phyloP scores from a whole-genome alignment of 2,113 vertebrate species.

The Paratilapia polleni region DNA sequence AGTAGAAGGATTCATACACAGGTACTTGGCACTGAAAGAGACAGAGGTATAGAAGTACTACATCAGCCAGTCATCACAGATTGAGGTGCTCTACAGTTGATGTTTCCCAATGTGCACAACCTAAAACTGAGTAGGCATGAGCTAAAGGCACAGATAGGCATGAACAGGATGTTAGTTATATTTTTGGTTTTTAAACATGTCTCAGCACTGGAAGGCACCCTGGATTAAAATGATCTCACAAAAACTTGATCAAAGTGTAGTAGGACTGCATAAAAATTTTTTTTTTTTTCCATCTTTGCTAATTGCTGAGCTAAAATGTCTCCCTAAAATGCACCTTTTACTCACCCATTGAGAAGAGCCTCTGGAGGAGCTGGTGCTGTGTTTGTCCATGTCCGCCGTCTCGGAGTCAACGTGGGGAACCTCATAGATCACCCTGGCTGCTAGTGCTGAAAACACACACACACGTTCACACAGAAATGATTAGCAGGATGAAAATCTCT shows the following conservation, averaged over 20 bases:
- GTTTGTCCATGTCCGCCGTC: constrained; percentile 48
- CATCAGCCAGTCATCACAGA: background rate
- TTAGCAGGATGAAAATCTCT: rapidly evolving
- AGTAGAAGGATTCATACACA: constrained; percentile 71
- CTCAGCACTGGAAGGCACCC: background rate
- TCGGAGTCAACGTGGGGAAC: constrained; percentile 62
- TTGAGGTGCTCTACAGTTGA: background rate
- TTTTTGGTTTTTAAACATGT: background rate
- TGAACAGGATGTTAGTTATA: background rate
- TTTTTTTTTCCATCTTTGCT: too few relatives aligned
- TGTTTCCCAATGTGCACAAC: background rate
- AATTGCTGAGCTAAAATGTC: background rate
- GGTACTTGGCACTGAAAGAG: constrained; percentile 64
- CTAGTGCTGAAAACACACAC: constrained; percentile 24
- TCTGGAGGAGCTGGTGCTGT: constrained; percentile 61
- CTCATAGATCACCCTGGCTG: constrained; percentile 68
- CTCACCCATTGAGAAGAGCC: constrained; percentile 73
- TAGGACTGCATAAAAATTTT: rapidly evolving
- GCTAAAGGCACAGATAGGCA: background rate
- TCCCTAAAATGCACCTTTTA: rapidly evolving
- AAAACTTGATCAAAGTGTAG: rapidly evolving
- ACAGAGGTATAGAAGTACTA: background rate
- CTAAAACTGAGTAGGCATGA: background rate
- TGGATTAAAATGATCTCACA: background rate
- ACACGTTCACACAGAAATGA: rapidly evolving